These are phyloP conservation scores for Chelidonichthys spinosus DNA, from an alignment of 2,797 vertebrate species.

Conservation along the genomic window DNA sequence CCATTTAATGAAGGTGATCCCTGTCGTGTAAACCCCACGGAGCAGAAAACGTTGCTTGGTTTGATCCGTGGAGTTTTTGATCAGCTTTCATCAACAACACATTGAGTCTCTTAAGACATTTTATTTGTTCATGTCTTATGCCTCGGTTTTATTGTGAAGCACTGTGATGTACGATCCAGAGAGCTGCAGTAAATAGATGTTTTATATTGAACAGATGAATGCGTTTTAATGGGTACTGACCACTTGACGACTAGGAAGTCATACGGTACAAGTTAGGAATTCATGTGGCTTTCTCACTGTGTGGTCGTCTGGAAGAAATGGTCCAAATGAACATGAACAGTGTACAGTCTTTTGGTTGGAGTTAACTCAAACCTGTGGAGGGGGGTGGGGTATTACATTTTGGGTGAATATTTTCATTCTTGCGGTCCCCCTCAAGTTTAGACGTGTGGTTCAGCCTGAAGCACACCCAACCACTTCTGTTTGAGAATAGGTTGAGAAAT, in stretches of 20 bases:
- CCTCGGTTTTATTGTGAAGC: neutral
- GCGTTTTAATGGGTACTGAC: constrained; percentile 10
- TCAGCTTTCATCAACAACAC: neutral
- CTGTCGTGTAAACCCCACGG: neutral
- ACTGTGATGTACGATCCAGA: too few relatives aligned
- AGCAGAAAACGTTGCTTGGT: neutral
- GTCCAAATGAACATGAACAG: constrained; percentile 15
- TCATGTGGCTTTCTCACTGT: constrained; percentile 35
- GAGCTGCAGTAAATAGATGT: neutral
- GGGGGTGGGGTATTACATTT: constrained; percentile 29
- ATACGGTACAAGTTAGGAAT: constrained; percentile 29
- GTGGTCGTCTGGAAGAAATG: constrained; percentile 16
- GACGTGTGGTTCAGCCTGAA: constrained; percentile 21
- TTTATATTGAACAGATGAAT: constrained; percentile 15
- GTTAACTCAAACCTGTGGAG: constrained; percentile 21
- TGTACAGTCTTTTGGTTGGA: constrained; percentile 30
- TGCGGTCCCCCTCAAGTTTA: constrained; percentile 36
- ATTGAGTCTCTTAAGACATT: neutral
- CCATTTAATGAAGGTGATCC: neutral
- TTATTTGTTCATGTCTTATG: neutral
- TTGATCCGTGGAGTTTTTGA: neutral
- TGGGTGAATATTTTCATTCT: constrained; percentile 50
- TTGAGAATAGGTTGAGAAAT: constrained; percentile 10
- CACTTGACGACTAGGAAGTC: constrained; percentile 27
- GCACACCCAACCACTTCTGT: neutral